Conservation (phyloP, 2,888 invertebrate genomes). For the Campoletis raptor region DNA sequence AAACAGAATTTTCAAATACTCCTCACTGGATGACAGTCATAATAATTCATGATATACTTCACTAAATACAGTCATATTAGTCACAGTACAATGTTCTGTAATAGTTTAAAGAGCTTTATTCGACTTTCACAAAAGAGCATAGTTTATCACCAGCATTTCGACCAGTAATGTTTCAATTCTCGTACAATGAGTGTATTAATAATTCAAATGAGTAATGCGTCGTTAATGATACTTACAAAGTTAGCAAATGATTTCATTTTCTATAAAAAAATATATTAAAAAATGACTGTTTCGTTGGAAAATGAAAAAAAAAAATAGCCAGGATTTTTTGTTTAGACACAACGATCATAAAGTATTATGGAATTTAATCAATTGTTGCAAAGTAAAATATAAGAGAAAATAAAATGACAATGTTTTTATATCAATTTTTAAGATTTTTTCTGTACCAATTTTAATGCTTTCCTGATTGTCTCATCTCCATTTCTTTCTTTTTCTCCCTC, state of each 20-base stretch:
- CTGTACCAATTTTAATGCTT: background rate
- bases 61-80: background rate
- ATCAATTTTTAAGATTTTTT: background rate
- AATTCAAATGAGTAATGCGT: background rate
- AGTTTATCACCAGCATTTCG: background rate
- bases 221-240: background rate
- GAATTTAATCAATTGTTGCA: background rate
- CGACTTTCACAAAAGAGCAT: slow-evolving; percentile 4
- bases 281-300: background rate
- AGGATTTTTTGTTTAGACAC: background rate
- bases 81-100: background rate
- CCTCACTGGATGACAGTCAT: background rate
- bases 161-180: background rate
- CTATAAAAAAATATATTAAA: background rate
- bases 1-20: slow-evolving; percentile 13
- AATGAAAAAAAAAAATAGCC: background rate
- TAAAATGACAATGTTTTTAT: background rate
- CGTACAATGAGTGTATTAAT: background rate
- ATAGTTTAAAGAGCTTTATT: background rate
- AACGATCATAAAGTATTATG: background rate
- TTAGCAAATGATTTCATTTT: background rate
- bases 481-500: background rate
- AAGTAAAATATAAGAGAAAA: background rate
- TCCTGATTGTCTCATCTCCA: background rate
- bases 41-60: slow-evolving; percentile 4